Conservation (phyloP, 2,113 vertebrate genomes). For the Eulemur rufifrons region DNA sequence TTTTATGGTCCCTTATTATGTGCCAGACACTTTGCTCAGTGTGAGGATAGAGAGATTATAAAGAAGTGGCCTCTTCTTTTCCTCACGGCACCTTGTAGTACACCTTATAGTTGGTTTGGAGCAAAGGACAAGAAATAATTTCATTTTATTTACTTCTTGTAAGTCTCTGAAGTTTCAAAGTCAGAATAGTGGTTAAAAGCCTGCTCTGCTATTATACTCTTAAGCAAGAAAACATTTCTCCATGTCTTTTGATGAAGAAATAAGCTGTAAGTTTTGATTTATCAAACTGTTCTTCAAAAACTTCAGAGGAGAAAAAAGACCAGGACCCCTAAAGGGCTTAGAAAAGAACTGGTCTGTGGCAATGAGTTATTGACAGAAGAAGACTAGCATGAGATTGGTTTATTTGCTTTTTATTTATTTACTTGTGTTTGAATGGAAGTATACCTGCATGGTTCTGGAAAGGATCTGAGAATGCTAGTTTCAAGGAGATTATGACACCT, state of each 20-base stretch:
- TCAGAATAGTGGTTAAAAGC: neutral
- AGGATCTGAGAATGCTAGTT: slow-evolving; percentile 9
- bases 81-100: neutral
- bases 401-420: slow-evolving; percentile 45
- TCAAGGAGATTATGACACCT: neutral
- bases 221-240: neutral
- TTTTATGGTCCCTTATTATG: neutral
- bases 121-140: slow-evolving; percentile 31
- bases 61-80: neutral
- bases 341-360: neutral
- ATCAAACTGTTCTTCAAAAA: neutral
- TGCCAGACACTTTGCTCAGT: neutral
- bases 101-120: neutral
- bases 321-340: neutral
- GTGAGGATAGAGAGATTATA: neutral
- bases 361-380: neutral
- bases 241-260: slow-evolving; percentile 1
- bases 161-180: slow-evolving; percentile 39
- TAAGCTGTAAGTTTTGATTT: slow-evolving; percentile 51
- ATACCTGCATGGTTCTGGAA: neutral
- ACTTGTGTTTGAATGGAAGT: slow-evolving; percentile 10
- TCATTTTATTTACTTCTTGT: slow-evolving; percentile 26
- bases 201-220: neutral
- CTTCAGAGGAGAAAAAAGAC: neutral
- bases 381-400: neutral